These are phyloP conservation scores for Portevinia maculata DNA, from an alignment of 2,888 invertebrate species.

Conservation along the genomic window DNA sequence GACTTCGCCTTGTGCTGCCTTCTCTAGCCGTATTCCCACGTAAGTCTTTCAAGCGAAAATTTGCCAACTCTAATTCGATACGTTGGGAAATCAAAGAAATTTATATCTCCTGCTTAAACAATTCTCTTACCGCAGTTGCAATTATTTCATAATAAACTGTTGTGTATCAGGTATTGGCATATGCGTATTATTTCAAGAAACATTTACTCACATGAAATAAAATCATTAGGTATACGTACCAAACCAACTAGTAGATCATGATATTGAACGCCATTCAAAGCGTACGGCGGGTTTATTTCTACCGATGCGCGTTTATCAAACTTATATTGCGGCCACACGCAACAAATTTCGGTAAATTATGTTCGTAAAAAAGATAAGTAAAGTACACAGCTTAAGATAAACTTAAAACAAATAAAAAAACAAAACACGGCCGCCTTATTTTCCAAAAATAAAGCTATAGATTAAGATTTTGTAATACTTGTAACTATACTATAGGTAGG, in stretches of 20 bases:
- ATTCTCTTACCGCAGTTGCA: conserved; percentile 48
- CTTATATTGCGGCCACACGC: background rate
- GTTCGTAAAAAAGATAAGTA: conserved; percentile 18
- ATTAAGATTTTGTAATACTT: conserved; percentile 21
- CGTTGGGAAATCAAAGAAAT: conserved; percentile 30
- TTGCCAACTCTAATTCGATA: conserved; percentile 28
- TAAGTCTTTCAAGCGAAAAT: conserved; percentile 8
- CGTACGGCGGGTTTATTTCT: too few species aligned
- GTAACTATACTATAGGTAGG: background rate
- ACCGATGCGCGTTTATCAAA: conserved; percentile 12
- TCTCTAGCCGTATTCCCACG: conserved; percentile 22
- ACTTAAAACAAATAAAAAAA: background rate
- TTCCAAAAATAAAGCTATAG: conserved; percentile 2
- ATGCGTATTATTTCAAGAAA: background rate
- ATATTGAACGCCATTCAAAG: too few species aligned
- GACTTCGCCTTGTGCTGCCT: conserved; percentile 29
- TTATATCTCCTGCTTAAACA: conserved; percentile 27
- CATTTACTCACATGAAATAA: background rate
- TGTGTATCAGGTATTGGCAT: background rate
- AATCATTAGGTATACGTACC: too few species aligned
- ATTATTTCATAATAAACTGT: conserved; percentile 26
- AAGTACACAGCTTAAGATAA: conserved; percentile 28
- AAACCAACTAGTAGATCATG: too few species aligned
- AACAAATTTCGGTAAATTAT: background rate
- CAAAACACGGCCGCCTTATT: background rate